phyloP scores from a whole-genome alignment of 2,888 invertebrate genomes.

The Volucella inanis region DNA sequence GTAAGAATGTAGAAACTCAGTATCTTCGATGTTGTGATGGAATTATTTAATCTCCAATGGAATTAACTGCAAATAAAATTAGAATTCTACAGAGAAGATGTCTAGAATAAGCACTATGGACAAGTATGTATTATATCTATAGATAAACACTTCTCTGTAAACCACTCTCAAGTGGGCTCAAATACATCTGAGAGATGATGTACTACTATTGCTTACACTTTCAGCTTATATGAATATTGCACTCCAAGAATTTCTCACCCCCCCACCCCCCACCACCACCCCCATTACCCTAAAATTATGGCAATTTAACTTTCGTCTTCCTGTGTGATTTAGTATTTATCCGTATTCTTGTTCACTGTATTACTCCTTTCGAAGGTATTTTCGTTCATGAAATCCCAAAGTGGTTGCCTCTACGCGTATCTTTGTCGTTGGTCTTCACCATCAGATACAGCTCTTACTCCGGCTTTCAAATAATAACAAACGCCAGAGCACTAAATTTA shows the following conservation, averaged over 20 bases:
- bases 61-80: too few species aligned
- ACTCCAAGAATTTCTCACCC: conserved; percentile 1
- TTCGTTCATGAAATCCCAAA: conserved; percentile 16
- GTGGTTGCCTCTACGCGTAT: conserved; percentile 1
- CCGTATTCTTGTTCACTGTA: background rate
- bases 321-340: conserved; percentile 27
- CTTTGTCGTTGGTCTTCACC: too few species aligned
- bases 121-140: too few species aligned
- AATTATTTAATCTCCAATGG: too few species aligned
- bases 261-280: background rate
- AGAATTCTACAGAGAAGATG: too few species aligned
- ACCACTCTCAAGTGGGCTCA: too few species aligned
- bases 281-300: too few species aligned
- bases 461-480: conserved; percentile 42
- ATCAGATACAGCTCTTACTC: background rate
- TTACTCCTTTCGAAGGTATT: background rate
- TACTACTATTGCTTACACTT: conserved; percentile 28
- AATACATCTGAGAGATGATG: background rate
- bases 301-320: conserved; percentile 24
- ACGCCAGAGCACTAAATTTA: conserved; percentile 56
- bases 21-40: too few species aligned
- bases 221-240: conserved; percentile 7
- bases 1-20: too few species aligned
- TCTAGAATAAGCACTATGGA: too few species aligned
- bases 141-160: too few species aligned